Evolutionary conservation across 1,140 invertebrate genomes (phyloP).

Genomic region (Lepidurus couesii): DNA sequence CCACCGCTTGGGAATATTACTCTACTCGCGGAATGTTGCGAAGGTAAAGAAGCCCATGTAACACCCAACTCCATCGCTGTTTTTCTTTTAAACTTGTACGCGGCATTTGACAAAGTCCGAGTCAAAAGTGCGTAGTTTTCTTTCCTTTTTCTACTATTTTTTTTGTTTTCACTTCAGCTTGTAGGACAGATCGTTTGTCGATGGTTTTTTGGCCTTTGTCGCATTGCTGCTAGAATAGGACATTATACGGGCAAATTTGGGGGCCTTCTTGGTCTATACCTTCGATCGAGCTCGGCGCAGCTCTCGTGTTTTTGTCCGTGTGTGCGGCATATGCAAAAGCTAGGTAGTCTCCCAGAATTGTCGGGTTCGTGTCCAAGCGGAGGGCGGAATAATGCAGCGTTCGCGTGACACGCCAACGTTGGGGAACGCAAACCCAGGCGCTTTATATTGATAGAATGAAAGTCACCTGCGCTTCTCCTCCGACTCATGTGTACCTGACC

Average conservation of each 20-base stretch:
- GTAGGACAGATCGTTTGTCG: background rate
- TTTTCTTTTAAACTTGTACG: no score
- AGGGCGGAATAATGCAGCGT: conserved; percentile 16
- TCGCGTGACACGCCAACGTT: conserved; percentile 9
- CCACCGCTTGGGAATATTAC: no score
- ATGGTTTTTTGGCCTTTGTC: background rate
- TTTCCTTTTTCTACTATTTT: no score
- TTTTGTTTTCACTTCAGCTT: no score
- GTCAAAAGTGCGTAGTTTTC: no score
- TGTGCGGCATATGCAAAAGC: background rate
- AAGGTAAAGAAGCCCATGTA: no score
- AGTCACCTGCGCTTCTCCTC: background rate
- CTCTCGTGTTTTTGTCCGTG: background rate
- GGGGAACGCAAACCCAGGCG: background rate
- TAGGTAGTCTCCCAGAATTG: background rate
- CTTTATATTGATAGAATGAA: conserved; percentile 16
- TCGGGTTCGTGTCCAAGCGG: background rate
- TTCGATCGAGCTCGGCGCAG: background rate
- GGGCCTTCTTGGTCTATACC: background rate
- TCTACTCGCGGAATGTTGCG: no score
- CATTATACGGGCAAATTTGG: background rate
- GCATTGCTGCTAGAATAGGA: background rate
- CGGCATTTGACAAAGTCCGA: no score
- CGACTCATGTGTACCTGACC: no score
- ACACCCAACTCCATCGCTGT: no score